These are phyloP conservation scores for Limenitis camilla DNA, from an alignment of 2,888 invertebrate genomes.

Conservation along the genomic window DNA sequence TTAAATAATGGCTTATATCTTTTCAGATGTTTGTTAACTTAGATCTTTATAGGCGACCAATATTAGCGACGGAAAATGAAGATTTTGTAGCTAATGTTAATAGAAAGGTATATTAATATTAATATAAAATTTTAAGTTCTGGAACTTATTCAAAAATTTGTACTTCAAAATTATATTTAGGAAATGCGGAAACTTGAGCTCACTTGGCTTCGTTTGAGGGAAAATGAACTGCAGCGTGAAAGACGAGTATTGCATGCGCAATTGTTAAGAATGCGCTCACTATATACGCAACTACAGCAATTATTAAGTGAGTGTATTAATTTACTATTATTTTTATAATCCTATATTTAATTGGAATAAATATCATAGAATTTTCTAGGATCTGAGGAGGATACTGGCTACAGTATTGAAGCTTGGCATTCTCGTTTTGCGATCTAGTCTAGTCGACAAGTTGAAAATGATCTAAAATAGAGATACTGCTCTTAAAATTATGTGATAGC, in stretches of 20 bases:
- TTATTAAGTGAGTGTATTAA: conserved; percentile 37
- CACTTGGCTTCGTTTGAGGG: conserved; percentile 47
- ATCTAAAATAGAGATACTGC: too few species aligned
- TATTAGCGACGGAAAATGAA: conserved; percentile 70
- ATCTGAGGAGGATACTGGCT: too few species aligned
- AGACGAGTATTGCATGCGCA: conserved; percentile 48
- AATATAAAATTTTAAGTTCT: too few species aligned
- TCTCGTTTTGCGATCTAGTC: too few species aligned
- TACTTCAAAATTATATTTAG: conserved; percentile 28
- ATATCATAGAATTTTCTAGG: too few species aligned
- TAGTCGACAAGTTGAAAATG: too few species aligned
- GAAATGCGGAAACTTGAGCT: conserved; percentile 62
- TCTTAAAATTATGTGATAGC: too few species aligned
- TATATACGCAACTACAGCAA: conserved; percentile 48
- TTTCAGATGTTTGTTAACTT: conserved; percentile 63
- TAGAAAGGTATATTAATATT: conserved; percentile 74
- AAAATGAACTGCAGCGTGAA: conserved; percentile 49
- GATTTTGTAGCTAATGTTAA: conserved; percentile 75
- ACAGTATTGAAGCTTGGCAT: too few species aligned
- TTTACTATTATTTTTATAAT: neutral
- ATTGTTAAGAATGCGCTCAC: conserved; percentile 45
- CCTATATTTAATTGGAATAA: too few species aligned
- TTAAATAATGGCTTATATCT: neutral
- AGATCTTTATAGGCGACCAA: conserved; percentile 61
- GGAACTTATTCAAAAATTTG: neutral